Base-by-base conservation (phyloP, 2,888 invertebrate genomes). In the Cynaeus angustus region DNA sequence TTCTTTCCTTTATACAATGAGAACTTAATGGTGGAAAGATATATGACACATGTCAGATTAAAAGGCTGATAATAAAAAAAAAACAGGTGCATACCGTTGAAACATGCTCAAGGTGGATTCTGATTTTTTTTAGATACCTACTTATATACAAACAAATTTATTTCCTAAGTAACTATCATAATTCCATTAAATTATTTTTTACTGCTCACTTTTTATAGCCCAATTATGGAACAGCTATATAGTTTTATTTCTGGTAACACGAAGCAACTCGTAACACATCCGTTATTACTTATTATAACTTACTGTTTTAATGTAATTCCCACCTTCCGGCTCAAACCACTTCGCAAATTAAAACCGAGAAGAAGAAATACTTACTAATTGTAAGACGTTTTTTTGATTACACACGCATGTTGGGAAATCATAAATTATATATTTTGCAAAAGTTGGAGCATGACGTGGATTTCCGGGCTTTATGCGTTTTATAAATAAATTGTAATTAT, bases 21-120 rank as follows among this genome's bases (percentile, higher is more conserved):
- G 74, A 71, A 68, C 67, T 70, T 74, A 74, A 74, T 74, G 74
- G 74, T 61, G 50, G 66, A 70, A 74, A 72, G 74, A 74, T 74
- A 74, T 72, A 74, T 72, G 74, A 74, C 74, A 74, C 69, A 71
- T 72, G 74, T 74, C 74, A 74, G 74, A 74, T 74, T 66, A 65
- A 61, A 64, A 70, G 67, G 68, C 50, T 52, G 68, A 68, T 71
- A 68, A 71, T 56, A 66, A 56, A 69, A 21, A n/a, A n/a, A 65
- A 69, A 50, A 69, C 67, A 71, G 67, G 67, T 71, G 71, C 71
- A 71, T 58, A 55, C 41, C 38, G 16, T 9, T 13, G 46, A 45
- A 55, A n/a, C 43, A 33, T 38, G 59, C 55, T 61, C 37, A 38
- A 46, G 59, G 61, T 37, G 13, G 59, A 59, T 58, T 69, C 28